Evolutionary conservation across 2,888 invertebrate genomes (phyloP).

Genomic region (Dinocampus coccinellae): DNA sequence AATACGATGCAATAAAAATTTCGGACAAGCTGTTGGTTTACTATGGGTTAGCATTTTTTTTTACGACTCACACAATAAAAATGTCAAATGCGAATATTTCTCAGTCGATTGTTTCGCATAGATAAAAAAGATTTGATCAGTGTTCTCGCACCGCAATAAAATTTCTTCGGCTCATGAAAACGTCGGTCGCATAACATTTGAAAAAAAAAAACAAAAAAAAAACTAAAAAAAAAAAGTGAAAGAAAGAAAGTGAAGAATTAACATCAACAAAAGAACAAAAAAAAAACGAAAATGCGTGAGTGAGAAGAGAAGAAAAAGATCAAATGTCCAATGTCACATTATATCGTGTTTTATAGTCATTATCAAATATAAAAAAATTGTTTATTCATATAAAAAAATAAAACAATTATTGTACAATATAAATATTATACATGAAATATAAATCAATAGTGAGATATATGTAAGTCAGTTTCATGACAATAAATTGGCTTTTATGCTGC

Average conservation of each 20-base stretch:
- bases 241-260: no score
- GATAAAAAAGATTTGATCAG: constrained; percentile 44
- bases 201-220: constrained; percentile 44
- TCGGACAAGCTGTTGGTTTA: constrained; percentile 24
- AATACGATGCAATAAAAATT: constrained; percentile 45
- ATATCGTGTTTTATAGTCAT: constrained; percentile 19
- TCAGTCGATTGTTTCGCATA: constrained; percentile 44
- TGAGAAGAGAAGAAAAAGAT: constrained; percentile 6
- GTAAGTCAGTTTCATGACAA: constrained; percentile 18
- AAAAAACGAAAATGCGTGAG: constrained; percentile 35
- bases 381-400: background rate
- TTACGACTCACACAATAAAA: constrained; percentile 42
- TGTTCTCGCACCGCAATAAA: constrained; percentile 41
- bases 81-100: constrained; percentile 42
- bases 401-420: background rate
- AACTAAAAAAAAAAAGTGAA: constrained; percentile 18
- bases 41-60: constrained; percentile 31
- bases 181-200: constrained; percentile 15
- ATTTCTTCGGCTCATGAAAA: constrained; percentile 39
- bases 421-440: background rate
- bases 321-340: background rate
- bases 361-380: background rate
- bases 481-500: constrained; percentile 42
- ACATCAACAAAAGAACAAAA: constrained; percentile 43
- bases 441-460: background rate